Evolutionary conservation across 2,888 invertebrate genomes (phyloP), one percentile per base, ranked within the genome.

Genomic region (Parasteatoda lunata): DNA sequence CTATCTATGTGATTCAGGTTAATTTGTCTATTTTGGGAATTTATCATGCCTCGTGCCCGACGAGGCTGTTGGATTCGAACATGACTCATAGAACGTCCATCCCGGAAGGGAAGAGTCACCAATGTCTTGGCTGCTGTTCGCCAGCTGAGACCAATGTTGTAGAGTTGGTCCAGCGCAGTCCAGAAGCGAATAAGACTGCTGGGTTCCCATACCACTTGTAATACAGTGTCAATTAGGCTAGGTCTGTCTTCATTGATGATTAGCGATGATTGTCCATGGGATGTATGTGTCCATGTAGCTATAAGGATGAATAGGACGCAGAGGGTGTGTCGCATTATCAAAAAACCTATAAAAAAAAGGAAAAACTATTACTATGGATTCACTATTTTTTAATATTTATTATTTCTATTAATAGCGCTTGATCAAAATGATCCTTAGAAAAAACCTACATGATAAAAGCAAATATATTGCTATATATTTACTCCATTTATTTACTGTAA

Each of bases 121-220:
- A 87, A 49, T 0, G n/a, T 77, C 48, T 69, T 68, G 49, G 86
- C 86, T 2, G 80, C 86, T 3, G 45, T 52, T 9, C 73, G 51
- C 86, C 86, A 87, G 5, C 86, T 77, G 0, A 77, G 65, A 11
- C 68, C 81, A 30, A 87, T 77, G 69, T 87, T 87, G 77, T 82
- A 87, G 0, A 87, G 47, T 30, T 87, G 86, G 70, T 87, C 86
- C 13, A 82, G 81, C 13, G 77, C 86, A 0, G 80, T 80, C 86
- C 86, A 87, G 77, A 71, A 59, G 49, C 81, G 73, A 9, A 87
- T 82, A n/a, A 87, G 52, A 11, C 77, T 73, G 59, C 73, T 69
- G n/a, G 86, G 86, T 8, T 87, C 86, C 86, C 86, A 87, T 5
- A 87, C 73, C 48, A 82, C 73, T 54, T 82, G 86, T 4, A 87